These are phyloP conservation scores for Eucidaris tribuloides DNA, from an alignment of 35 echinoderm and acorn worm genomes.

Conservation along the genomic window DNA sequence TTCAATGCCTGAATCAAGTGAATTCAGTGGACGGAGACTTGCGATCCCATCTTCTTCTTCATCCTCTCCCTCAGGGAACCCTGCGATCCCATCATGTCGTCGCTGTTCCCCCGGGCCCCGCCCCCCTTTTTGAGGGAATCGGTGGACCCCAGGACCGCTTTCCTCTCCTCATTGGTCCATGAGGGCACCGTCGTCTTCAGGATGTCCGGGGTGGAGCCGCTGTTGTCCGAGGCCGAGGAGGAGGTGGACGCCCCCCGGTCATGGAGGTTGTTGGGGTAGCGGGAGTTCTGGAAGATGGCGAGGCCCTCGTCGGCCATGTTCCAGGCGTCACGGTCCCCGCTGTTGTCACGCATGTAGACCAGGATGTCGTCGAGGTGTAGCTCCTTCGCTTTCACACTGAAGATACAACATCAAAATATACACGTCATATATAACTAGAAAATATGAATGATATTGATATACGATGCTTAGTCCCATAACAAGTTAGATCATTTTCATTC, in stretches of 20 bases:
- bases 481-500: too few species aligned
- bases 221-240: slow-evolving; percentile 38
- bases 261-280: slow-evolving; percentile 21
- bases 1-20: too few species aligned
- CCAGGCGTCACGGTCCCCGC: slow-evolving; percentile 82
- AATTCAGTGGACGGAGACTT: too few species aligned
- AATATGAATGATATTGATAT: too few species aligned
- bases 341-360: slow-evolving; percentile 57
- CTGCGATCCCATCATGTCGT: neutral
- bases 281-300: slow-evolving; percentile 46
- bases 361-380: slow-evolving; percentile 69
- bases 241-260: neutral
- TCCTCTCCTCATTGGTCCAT: neutral
- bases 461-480: too few species aligned
- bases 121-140: neutral
- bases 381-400: slow-evolving; percentile 73
- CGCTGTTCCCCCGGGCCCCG: neutral
- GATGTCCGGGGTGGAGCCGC: slow-evolving; percentile 26
- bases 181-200: neutral
- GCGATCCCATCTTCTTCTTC: neutral
- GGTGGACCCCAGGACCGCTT: neutral
- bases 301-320: slow-evolving; percentile 96
- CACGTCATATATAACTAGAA: too few species aligned
- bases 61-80: neutral
- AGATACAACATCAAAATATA: too few species aligned